Percentiles rank a stretch among this genome's conserved stretches.
Evolutionary conservation across 2,797 vertebrate species (phyloP).

Genomic region (Chelon auratus): DNA sequence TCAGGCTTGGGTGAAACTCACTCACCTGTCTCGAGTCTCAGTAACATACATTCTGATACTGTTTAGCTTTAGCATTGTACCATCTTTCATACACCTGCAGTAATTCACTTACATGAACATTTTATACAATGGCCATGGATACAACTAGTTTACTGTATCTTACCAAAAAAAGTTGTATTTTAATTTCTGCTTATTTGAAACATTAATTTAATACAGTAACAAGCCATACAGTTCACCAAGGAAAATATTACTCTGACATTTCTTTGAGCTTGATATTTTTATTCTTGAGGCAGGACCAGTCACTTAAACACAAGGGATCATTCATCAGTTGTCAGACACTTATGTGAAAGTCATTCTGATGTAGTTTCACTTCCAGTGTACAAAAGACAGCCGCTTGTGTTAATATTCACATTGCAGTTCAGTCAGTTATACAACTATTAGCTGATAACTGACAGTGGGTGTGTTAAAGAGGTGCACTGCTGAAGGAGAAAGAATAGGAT

Average conservation of each 20-base stretch:
- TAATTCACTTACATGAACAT: not conserved
- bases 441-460: not conserved
- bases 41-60: conserved; percentile 1
- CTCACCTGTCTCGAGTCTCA: conserved; percentile 10
- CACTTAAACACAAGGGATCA: not conserved
- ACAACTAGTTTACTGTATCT: too few species aligned
- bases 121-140: too few species aligned
- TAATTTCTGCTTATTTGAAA: too few species aligned
- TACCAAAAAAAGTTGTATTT: too few species aligned
- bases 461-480: not conserved
- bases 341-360: not conserved
- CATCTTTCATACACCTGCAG: not conserved
- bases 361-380: not conserved
- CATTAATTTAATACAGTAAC: not conserved
- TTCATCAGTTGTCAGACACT: not conserved
- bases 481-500: not conserved
- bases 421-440: not conserved
- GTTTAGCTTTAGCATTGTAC: conserved; percentile 13
- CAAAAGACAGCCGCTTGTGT: not conserved
- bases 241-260: not conserved
- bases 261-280: not conserved
- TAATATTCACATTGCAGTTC: not conserved
- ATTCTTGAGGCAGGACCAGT: not conserved
- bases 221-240: not conserved
- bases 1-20: conserved; percentile 64